Percentiles rank a stretch among this genome's conserved stretches.
phyloP scores from a whole-genome alignment of 2,888 invertebrate species.

The Epiblema foenella region DNA sequence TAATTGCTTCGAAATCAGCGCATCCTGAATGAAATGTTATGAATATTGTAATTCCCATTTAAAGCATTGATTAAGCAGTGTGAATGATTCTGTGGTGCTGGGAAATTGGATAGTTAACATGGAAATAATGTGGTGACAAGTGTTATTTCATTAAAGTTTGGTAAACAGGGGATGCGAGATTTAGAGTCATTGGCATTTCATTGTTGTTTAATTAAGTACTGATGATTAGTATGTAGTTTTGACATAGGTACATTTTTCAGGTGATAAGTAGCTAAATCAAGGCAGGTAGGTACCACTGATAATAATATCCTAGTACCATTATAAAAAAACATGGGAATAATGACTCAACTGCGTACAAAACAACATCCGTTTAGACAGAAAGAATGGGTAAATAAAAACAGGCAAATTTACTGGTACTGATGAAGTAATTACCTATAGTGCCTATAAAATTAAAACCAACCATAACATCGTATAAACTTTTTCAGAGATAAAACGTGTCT shows the following conservation, averaged over 20 bases:
- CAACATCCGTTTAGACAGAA: no score
- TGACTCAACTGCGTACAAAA: not conserved
- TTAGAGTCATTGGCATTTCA: slow-evolving; percentile 17
- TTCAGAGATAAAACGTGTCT: slow-evolving; percentile 5
- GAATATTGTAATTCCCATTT: slow-evolving; percentile 76
- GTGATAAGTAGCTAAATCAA: not conserved
- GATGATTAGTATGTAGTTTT: not conserved
- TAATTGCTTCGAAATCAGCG: slow-evolving; percentile 79
- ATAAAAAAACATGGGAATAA: not conserved
- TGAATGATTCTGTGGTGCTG: slow-evolving; percentile 48
- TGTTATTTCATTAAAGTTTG: slow-evolving; percentile 32
- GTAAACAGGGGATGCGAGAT: slow-evolving; percentile 18
- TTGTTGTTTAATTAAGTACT: slow-evolving; percentile 25
- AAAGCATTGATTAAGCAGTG: slow-evolving; percentile 70
- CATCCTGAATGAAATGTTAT: slow-evolving; percentile 60
- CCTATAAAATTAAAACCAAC: not conserved
- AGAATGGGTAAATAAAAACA: not conserved
- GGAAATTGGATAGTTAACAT: slow-evolving; percentile 43
- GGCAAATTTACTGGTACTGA: no score
- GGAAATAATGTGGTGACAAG: slow-evolving; percentile 42
- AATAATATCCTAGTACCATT: not conserved
- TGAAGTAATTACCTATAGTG: no score
- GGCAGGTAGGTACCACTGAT: not conserved
- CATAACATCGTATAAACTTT: slow-evolving; percentile 11
- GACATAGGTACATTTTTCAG: not conserved